phyloP scores from a whole-genome alignment of 2,797 vertebrate genomes.

The Gephyroberyx darwinii region DNA sequence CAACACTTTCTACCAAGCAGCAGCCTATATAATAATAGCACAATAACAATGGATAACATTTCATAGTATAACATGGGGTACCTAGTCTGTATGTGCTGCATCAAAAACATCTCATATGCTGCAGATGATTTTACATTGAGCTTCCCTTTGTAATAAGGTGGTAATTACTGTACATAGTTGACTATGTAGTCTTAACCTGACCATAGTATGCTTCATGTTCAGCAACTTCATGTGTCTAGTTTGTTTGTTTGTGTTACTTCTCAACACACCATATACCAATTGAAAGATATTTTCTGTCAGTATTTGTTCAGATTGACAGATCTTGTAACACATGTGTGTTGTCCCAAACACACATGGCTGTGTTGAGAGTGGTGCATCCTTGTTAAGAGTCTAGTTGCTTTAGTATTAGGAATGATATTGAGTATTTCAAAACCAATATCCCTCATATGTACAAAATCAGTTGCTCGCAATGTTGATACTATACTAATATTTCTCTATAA shows the following conservation, averaged over 20 bases:
- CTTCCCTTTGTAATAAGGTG: slow-evolving; percentile 3
- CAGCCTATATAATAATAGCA: slow-evolving; percentile 50
- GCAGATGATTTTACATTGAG: slow-evolving; percentile 19
- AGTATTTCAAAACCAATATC: no score
- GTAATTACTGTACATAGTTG: slow-evolving; percentile 3
- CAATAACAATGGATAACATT: slow-evolving; percentile 65
- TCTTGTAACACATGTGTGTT: neutral
- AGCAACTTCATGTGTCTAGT: neutral
- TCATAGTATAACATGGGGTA: slow-evolving; percentile 53
- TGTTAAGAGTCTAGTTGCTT: no score
- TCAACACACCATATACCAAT: neutral
- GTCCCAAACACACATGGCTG: no score
- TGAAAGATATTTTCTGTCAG: slow-evolving; percentile 9
- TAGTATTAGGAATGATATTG: no score
- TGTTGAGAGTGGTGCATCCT: no score
- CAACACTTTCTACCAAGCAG: slow-evolving; percentile 64
- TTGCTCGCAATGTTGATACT: no score
- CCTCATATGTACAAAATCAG: no score
- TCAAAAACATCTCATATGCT: slow-evolving; percentile 37
- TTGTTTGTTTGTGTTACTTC: neutral
- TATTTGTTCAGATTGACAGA: slow-evolving; percentile 17
- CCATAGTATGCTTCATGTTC: slow-evolving; percentile 7
- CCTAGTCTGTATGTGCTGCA: slow-evolving; percentile 30
- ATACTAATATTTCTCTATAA: neutral
- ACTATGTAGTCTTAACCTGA: neutral